Evolutionary conservation across 2,113 vertebrate genomes (phyloP).

Genomic region (Pachyramphus minor): DNA sequence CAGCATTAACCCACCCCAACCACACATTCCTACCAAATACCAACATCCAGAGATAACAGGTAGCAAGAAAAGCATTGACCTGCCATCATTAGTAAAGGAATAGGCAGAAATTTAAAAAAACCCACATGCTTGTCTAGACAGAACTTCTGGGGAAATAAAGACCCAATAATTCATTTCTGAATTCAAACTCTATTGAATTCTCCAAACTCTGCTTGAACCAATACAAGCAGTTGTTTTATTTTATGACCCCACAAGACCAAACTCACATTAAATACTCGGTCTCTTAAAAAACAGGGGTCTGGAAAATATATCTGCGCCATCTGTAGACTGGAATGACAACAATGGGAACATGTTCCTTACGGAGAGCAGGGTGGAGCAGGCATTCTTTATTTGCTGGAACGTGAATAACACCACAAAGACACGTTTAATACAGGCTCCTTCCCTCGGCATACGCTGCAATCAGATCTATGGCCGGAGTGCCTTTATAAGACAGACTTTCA

Average conservation of each 20-base stretch:
- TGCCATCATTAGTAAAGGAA: not conserved
- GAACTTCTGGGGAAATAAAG: not conserved
- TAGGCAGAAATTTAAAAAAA: not conserved
- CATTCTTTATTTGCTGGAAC: conserved; percentile 39
- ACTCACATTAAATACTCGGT: not conserved
- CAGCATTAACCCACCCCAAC: not conserved
- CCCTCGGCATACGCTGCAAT: not conserved
- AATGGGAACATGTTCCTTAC: conserved; percentile 39
- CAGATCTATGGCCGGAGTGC: not conserved
- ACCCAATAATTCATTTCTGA: not conserved
- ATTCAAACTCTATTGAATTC: not conserved
- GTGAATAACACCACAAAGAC: conserved; percentile 34
- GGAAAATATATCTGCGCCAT: conserved; percentile 40
- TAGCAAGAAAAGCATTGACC: not conserved
- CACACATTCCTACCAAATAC: not conserved
- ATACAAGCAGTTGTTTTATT: not conserved
- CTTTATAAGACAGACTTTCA: conserved; percentile 26
- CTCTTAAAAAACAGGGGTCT: not conserved
- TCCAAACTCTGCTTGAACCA: not conserved
- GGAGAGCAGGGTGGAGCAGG: conserved; percentile 48
- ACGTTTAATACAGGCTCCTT: conserved; percentile 27
- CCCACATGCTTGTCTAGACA: not conserved
- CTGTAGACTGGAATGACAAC: conserved; percentile 58
- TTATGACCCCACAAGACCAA: not conserved
- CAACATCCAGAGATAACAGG: not conserved